Evolutionary conservation across 1,140 invertebrate genomes (phyloP).

Genomic region (Sinonovacula constricta): DNA sequence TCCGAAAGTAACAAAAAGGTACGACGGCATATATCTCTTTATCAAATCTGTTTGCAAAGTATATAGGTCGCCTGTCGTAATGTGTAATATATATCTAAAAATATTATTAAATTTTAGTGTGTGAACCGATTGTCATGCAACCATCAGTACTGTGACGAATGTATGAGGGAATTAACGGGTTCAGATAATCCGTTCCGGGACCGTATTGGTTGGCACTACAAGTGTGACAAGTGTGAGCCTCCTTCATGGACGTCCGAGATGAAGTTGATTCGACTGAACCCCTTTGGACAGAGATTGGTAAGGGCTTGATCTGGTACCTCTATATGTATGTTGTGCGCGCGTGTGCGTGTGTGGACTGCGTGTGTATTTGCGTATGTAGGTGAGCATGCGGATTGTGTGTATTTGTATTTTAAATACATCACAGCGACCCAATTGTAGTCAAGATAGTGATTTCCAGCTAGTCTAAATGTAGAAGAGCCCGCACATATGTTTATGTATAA

Average conservation of each 20-base stretch:
- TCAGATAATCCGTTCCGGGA: conserved; percentile 40
- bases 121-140: conserved; percentile 28
- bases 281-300: conserved; percentile 38
- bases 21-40: no score
- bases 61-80: not conserved
- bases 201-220: conserved; percentile 24
- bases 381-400: no score
- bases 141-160: conserved; percentile 37
- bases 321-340: no score
- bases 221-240: not conserved
- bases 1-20: no score
- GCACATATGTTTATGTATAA: no score
- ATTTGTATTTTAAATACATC: no score
- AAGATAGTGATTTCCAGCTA: no score
- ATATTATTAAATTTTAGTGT: conserved; percentile 34
- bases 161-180: conserved; percentile 13
- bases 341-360: no score
- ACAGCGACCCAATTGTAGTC: no score
- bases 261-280: conserved; percentile 26
- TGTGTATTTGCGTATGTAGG: no score
- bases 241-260: conserved; percentile 19
- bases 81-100: not conserved
- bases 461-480: no score
- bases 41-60: not conserved
- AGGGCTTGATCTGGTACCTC: no score